Conservation (phyloP, 2,888 invertebrate genomes). For the Acrobasis consociella region DNA sequence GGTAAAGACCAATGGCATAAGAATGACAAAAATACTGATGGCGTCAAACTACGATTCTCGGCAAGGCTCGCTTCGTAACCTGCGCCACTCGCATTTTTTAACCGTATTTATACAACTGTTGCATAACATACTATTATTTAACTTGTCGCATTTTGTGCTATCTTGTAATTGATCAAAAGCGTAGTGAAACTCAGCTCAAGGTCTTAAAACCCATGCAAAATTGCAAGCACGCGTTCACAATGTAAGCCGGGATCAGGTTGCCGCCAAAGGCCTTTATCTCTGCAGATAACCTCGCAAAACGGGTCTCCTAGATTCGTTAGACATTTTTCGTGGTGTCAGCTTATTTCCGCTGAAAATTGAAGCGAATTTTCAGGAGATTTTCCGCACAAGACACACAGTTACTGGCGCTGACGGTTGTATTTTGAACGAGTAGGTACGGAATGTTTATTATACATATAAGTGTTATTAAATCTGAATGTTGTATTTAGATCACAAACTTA, state of each 20-base stretch:
- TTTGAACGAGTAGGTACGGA: too few relatives aligned
- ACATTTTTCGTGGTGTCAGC: neutral
- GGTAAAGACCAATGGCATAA: too few relatives aligned
- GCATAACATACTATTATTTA: too few relatives aligned
- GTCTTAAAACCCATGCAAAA: constrained; percentile 1
- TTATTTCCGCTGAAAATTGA: constrained; percentile 6
- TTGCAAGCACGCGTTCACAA: neutral
- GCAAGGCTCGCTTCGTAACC: too few relatives aligned
- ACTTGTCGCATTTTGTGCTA: neutral
- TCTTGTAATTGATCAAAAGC: neutral
- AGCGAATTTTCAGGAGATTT: neutral
- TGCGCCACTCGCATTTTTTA: too few relatives aligned
- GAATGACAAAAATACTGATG: too few relatives aligned
- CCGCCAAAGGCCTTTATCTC: constrained; percentile 1
- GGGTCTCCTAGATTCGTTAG: constrained; percentile 10
- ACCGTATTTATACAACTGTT: too few relatives aligned
- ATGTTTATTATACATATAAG: too few relatives aligned
- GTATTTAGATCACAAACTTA: too few relatives aligned
- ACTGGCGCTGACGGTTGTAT: neutral
- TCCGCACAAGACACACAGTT: neutral
- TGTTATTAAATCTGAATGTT: too few relatives aligned
- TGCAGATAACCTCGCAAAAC: constrained; percentile 1
- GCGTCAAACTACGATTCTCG: too few relatives aligned
- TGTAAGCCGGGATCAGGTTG: neutral
- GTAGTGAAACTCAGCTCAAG: neutral